Evolutionary conservation across 2,113 vertebrate genomes (phyloP), one percentile per base, ranked within the genome.

Genomic region (Catharus bicknelli): DNA sequence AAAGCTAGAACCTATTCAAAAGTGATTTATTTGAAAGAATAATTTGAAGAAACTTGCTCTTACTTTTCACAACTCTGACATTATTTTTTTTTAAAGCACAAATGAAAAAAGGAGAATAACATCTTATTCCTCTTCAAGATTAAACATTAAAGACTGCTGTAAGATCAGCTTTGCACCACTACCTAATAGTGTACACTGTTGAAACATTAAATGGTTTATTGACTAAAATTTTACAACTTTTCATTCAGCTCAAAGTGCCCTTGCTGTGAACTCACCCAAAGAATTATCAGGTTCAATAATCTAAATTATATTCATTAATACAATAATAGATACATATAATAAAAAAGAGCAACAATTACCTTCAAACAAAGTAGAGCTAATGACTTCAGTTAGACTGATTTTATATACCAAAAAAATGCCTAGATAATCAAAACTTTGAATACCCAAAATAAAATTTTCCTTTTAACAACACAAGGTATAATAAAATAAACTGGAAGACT

Each of bases 191-290:
- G 88, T 88, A 95, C 47, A 85, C 81, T 87, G 66, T 83, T 91
- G 80, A 96, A 93, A 95, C 88, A 94, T 95, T 95, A 96, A 96
- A 95, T 96, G 81, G 62, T 96, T 97, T 97, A 96, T 95, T 96
- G 96, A 96, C 89, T 93, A 77, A 96, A 97, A 90, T 94, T 96
- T 95, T 96, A 94, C 43, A 83, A 96, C 83, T 91, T 96, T 83
- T 94, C 90, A 66, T 96, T 84, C 90, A 96, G 92, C 51, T 27
- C 42, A 87, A 66, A 77, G 36, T 95, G 95, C 82, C 90, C 90
- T 96, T 97, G 59, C 90, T 94, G 89, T 96, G 92, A 96, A 96
- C 94, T 91, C 95, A 93, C 40, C 47, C 64, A 88, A 80, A 91
- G 90, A 96, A 95, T 88, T 47, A 66, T 25, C 43, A 91, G 30